These are phyloP conservation scores for Umimayanthus chanpuru DNA, from an alignment of 92 coral and sea anemone species.

Conservation along the genomic window DNA sequence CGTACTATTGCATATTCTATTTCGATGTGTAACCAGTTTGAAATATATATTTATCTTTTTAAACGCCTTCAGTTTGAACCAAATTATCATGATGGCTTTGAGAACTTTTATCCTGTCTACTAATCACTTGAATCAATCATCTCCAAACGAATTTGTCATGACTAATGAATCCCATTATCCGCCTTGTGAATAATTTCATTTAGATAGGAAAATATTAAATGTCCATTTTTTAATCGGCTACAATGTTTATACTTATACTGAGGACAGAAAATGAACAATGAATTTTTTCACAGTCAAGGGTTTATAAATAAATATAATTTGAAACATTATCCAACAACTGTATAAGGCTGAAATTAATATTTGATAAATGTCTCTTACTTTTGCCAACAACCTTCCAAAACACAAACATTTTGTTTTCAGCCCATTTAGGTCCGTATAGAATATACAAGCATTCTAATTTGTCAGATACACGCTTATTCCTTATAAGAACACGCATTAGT, in stretches of 20 bases:
- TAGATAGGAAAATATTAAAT: not conserved
- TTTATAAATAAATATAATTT: no score
- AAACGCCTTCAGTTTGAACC: not conserved
- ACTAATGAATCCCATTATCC: not conserved
- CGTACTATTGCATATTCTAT: no score
- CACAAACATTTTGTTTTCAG: not conserved
- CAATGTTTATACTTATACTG: no score
- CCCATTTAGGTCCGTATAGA: no score
- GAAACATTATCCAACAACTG: not conserved
- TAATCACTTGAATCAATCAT: no score
- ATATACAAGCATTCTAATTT: not conserved
- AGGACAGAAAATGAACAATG: not conserved
- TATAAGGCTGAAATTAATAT: no score
- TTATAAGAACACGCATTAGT: not conserved
- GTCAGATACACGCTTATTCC: not conserved
- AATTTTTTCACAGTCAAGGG: no score
- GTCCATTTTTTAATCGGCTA: not conserved
- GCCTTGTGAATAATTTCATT: not conserved
- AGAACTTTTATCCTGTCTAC: not conserved
- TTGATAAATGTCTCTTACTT: not conserved
- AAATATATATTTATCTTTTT: no score
- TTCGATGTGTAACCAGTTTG: not conserved
- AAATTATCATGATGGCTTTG: not conserved
- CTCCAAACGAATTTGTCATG: not conserved
- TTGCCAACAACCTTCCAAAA: not conserved